These are phyloP conservation scores for Muscina levida DNA, from an alignment of 2,888 invertebrate species.

Conservation along the genomic window DNA sequence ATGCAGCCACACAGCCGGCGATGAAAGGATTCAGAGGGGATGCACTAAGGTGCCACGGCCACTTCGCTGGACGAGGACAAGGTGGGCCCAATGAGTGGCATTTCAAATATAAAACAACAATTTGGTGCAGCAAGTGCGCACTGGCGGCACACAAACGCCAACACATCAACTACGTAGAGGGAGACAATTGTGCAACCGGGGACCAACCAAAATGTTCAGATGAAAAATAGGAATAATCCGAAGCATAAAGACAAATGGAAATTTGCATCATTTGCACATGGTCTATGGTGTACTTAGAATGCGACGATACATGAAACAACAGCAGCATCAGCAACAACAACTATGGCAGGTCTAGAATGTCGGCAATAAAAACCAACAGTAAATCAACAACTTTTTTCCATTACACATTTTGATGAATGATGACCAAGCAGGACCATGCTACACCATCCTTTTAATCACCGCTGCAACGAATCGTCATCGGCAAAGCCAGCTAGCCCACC, in stretches of 20 bases:
- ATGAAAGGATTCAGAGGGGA: conserved; percentile 19
- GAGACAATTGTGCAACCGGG: conserved; percentile 61
- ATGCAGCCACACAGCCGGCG: conserved; percentile 41
- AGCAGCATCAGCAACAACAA: conserved; percentile 31
- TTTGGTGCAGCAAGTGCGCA: conserved; percentile 63
- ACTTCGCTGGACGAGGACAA: conserved; percentile 45
- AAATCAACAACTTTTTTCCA: conserved; percentile 75
- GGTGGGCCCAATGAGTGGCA: conserved; percentile 57
- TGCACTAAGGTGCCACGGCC: background rate
- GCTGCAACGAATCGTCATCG: conserved; percentile 69
- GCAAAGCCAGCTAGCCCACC: conserved; percentile 2
- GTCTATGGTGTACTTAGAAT: conserved; percentile 20
- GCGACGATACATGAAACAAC: conserved; percentile 42
- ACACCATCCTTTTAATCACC: conserved; percentile 67
- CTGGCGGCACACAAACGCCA: conserved; percentile 19
- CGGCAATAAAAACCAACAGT: conserved; percentile 68
- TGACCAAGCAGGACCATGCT: conserved; percentile 72
- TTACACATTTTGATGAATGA: conserved; percentile 75
- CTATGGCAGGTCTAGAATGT: conserved; percentile 6
- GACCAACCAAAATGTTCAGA: conserved; percentile 63
- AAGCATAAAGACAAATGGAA: conserved; percentile 62
- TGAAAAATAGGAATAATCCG: conserved; percentile 28
- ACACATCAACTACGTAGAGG: background rate
- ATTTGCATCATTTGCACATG: conserved; percentile 65
- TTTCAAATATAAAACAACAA: conserved; percentile 47